Evolutionary conservation across 2,797 vertebrate species (phyloP).

Genomic region (Apodemus agrarius): DNA sequence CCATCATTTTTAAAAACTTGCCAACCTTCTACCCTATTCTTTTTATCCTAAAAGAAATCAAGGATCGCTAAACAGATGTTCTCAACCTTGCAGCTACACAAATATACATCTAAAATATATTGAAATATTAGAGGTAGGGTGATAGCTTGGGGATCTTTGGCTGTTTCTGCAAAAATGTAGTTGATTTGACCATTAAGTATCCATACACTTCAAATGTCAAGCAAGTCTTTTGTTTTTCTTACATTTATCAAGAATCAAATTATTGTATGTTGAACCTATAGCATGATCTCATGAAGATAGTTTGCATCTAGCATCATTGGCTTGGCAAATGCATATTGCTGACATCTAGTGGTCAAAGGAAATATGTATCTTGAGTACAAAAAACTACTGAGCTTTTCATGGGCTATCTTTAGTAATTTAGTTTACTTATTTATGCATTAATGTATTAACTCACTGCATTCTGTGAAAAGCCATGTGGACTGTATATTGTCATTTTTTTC

Average conservation of each 20-base stretch:
- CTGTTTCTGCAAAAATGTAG: background rate
- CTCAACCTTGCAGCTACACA: background rate
- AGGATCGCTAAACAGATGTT: background rate
- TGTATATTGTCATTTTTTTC: background rate
- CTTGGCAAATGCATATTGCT: background rate
- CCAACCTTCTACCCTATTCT: background rate
- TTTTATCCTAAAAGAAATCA: background rate
- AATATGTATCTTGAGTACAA: background rate
- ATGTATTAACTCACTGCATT: background rate
- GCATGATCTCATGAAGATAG: background rate
- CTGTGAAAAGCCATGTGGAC: background rate
- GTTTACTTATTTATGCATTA: background rate
- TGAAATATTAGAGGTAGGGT: background rate
- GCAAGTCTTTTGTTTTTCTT: background rate
- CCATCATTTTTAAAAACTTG: background rate
- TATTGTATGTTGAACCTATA: background rate
- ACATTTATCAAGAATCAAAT: background rate
- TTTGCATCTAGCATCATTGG: background rate
- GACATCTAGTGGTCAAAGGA: slow-evolving; percentile 48
- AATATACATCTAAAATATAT: background rate
- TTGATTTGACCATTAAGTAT: background rate
- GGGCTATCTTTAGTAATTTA: background rate
- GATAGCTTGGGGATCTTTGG: background rate
- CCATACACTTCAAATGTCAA: background rate
- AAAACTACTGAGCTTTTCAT: background rate